These are phyloP conservation scores for Callosobruchus maculatus DNA, from an alignment of 2,888 invertebrate genomes.

Conservation along the genomic window DNA sequence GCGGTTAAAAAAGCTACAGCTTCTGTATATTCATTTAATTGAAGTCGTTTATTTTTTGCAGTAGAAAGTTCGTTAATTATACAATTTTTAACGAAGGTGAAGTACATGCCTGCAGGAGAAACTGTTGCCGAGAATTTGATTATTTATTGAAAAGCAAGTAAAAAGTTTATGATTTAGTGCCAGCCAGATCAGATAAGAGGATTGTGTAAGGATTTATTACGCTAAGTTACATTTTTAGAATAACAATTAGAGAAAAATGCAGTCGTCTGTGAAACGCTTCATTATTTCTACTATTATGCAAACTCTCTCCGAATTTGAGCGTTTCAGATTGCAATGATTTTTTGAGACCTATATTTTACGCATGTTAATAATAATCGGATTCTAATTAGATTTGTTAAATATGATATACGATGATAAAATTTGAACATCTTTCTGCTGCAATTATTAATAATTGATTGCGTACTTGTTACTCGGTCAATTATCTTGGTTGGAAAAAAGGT, in stretches of 20 bases:
- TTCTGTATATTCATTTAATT: background rate
- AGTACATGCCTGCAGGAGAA: background rate
- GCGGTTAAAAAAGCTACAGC: background rate
- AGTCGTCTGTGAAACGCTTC: background rate
- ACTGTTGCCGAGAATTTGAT: background rate
- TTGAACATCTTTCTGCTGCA: too few species aligned
- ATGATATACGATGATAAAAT: background rate
- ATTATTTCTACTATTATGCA: background rate
- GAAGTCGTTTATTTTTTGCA: background rate
- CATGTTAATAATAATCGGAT: background rate
- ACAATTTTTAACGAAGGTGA: background rate
- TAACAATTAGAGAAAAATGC: background rate
- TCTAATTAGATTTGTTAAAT: background rate
- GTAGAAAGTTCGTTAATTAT: background rate
- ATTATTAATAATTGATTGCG: too few species aligned
- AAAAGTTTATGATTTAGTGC: background rate
- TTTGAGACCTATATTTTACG: background rate
- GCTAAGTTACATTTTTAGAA: background rate
- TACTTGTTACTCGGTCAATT: too few species aligned
- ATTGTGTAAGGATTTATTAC: background rate
- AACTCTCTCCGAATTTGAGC: background rate
- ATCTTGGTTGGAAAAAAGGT: too few species aligned
- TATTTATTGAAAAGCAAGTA: background rate
- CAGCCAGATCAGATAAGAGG: background rate
- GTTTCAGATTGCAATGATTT: background rate